phyloP scores from a whole-genome alignment of 2,113 vertebrate species.

The Lycaon pictus region DNA sequence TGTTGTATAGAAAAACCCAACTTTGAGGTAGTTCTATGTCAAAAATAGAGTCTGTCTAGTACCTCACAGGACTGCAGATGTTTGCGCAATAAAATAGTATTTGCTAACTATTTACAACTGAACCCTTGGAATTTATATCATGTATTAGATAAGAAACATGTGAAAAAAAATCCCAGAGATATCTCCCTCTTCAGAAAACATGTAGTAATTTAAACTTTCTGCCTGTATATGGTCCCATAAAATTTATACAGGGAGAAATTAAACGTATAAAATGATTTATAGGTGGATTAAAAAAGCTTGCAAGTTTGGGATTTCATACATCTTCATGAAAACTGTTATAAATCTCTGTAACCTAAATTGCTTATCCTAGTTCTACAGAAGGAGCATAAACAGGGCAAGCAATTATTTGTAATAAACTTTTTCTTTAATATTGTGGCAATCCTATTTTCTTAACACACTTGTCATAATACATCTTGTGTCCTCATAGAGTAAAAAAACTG shows the following conservation, averaged over 20 bases:
- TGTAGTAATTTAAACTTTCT: constrained; percentile 82
- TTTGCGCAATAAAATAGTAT: constrained; percentile 30
- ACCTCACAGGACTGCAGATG: background rate
- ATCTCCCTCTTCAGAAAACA: constrained; percentile 74
- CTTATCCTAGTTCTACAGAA: constrained; percentile 85
- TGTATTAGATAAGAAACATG: constrained; percentile 67
- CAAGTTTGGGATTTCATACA: constrained; percentile 86
- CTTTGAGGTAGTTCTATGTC: background rate
- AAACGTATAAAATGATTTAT: constrained; percentile 89
- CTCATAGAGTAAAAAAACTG: constrained; percentile 55
- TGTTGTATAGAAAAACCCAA: background rate
- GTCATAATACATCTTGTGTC: constrained; percentile 76
- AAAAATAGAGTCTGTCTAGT: constrained; percentile 1
- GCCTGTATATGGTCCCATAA: constrained; percentile 78
- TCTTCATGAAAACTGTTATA: constrained; percentile 89
- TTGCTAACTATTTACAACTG: constrained; percentile 58
- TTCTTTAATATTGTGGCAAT: constrained; percentile 85
- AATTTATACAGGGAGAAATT: constrained; percentile 86
- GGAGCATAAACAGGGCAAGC: constrained; percentile 84
- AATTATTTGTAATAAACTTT: constrained; percentile 91
- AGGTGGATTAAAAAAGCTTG: constrained; percentile 84
- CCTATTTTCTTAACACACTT: constrained; percentile 73
- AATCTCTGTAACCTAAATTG: constrained; percentile 88
- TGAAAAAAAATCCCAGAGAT: constrained; percentile 42
- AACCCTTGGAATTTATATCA: constrained; percentile 73